phyloP scores from a whole-genome alignment of 2,888 invertebrate species.

The Yponomeuta malinellus region DNA sequence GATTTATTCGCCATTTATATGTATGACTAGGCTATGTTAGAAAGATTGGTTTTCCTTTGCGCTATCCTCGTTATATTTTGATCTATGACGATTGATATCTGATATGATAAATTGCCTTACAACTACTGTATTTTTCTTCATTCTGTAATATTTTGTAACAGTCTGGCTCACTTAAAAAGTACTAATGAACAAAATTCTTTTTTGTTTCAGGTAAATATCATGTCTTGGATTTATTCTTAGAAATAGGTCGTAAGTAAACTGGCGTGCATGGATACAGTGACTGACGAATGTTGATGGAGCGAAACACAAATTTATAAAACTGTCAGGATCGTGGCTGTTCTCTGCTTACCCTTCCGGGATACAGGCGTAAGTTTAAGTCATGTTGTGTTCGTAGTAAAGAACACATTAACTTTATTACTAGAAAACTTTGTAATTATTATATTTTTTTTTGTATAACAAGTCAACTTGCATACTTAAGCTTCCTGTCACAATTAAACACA shows the following conservation, averaged over 20 bases:
- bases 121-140: neutral
- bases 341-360: too few relatives aligned
- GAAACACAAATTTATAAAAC: too few relatives aligned
- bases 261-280: neutral
- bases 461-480: too few relatives aligned
- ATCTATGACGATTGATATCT: slow-evolving; percentile 20
- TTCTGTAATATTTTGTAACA: neutral
- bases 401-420: too few relatives aligned
- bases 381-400: slow-evolving; percentile 10
- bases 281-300: too few relatives aligned
- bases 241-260: slow-evolving; percentile 23
- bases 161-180: neutral
- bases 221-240: neutral
- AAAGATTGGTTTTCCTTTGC: slow-evolving; percentile 6
- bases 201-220: slow-evolving; percentile 50
- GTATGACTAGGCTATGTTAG: slow-evolving; percentile 27
- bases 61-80: slow-evolving; percentile 18
- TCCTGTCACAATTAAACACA: too few relatives aligned
- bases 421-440: too few relatives aligned
- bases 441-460: too few relatives aligned
- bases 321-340: too few relatives aligned
- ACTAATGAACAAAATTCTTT: slow-evolving; percentile 8
- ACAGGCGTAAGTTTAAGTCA: too few relatives aligned
- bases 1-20: slow-evolving; percentile 7
- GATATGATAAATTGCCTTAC: slow-evolving; percentile 12